Evolutionary conservation across 2,797 vertebrate species (phyloP).

Genomic region (Salmo trutta): DNA sequence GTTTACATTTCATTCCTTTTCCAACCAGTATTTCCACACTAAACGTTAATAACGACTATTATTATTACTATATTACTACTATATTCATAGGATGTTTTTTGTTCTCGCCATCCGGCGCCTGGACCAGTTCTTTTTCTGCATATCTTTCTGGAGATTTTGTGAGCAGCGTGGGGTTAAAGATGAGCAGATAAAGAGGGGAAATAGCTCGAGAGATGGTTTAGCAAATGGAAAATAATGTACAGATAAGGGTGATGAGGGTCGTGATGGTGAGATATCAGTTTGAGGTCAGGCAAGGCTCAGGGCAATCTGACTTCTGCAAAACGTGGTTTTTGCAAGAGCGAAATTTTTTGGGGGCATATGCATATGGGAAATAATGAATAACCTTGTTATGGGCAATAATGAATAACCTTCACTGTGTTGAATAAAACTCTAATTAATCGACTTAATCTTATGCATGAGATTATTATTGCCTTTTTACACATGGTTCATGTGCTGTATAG

Average conservation of each 20-base stretch:
- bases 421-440: constrained; percentile 80
- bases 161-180: not conserved
- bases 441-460: constrained; percentile 75
- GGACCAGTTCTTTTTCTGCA: not conserved
- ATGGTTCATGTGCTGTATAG: constrained; percentile 53
- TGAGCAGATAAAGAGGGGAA: not conserved
- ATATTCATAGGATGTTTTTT: not conserved
- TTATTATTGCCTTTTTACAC: constrained; percentile 62
- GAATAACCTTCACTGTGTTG: constrained; percentile 64
- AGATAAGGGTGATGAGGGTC: constrained; percentile 61
- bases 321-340: not conserved
- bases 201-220: constrained; percentile 21
- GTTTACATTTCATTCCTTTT: not conserved
- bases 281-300: constrained; percentile 33
- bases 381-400: constrained; percentile 11
- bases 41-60: not conserved
- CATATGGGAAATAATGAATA: not conserved
- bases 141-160: not conserved
- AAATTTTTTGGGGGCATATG: too few relatives aligned
- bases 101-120: too few relatives aligned
- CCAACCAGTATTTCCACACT: not conserved
- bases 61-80: not conserved
- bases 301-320: constrained; percentile 3
- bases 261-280: constrained; percentile 43
- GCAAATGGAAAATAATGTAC: constrained; percentile 64